These are phyloP conservation scores for Tenualosa ilisha DNA, from an alignment of 2,797 vertebrate species.

Conservation along the genomic window DNA sequence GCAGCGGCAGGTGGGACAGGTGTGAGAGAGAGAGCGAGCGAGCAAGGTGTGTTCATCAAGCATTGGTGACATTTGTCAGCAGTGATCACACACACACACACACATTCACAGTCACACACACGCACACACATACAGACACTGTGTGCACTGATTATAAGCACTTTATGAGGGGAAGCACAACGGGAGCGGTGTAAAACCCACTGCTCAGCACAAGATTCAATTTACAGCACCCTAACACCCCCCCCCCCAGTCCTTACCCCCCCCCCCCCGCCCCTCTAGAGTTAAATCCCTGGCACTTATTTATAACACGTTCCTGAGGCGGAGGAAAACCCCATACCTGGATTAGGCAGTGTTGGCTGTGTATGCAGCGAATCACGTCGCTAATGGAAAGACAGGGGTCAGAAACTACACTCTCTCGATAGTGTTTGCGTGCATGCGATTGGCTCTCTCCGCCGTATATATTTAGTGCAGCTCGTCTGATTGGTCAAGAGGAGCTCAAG, in stretches of 20 bases:
- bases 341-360: not conserved
- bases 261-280: not conserved
- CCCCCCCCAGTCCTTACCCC: not conserved
- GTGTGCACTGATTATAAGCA: conserved; percentile 25
- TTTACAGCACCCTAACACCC: not conserved
- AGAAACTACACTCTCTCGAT: conserved; percentile 16
- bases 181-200: not conserved
- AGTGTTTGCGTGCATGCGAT: conserved; percentile 30
- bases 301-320: not conserved
- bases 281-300: conserved; percentile 7
- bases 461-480: conserved; percentile 20
- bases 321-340: not conserved
- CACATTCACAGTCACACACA: not conserved
- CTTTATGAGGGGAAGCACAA: conserved; percentile 15
- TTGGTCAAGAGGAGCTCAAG: conserved; percentile 14
- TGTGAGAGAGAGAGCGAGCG: not conserved
- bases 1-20: not conserved
- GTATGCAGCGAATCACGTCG: conserved; percentile 18
- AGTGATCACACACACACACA: not conserved
- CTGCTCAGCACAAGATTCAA: conserved; percentile 1
- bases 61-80: not conserved
- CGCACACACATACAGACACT: not conserved
- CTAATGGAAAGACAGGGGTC: conserved; percentile 26
- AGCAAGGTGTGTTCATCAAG: conserved; percentile 10
- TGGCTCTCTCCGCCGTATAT: conserved; percentile 20